These are phyloP conservation scores for Onychomys leucogaster DNA, from an alignment of 2,797 vertebrate species.

Conservation along the genomic window DNA sequence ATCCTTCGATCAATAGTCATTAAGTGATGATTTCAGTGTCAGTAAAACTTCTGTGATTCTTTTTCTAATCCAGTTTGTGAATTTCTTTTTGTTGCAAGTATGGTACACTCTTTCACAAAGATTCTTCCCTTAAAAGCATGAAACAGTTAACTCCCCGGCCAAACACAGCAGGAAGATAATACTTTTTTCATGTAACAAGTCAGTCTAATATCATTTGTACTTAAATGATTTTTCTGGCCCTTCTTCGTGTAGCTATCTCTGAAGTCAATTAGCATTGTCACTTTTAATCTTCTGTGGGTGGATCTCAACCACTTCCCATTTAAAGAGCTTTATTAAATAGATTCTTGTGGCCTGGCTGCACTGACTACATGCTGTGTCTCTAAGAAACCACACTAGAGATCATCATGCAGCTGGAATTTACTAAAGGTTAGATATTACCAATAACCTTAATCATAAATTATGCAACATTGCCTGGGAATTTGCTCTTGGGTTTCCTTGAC, in stretches of 20 bases:
- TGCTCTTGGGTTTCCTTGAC: constrained; percentile 66
- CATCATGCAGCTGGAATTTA: constrained; percentile 97
- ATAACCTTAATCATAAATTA: constrained; percentile 87
- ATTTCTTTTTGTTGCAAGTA: constrained; percentile 44
- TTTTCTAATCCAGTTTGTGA: constrained; percentile 29
- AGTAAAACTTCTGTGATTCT: background rate
- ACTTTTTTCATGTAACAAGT: constrained; percentile 92
- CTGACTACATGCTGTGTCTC: constrained; percentile 90
- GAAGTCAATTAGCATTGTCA: constrained; percentile 97
- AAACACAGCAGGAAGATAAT: constrained; percentile 86
- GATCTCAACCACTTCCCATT: constrained; percentile 97
- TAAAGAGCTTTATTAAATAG: constrained; percentile 92
- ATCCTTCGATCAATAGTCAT: background rate
- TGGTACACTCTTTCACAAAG: constrained; percentile 69
- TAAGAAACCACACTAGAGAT: constrained; percentile 91
- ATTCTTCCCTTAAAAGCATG: constrained; percentile 77
- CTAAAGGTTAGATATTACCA: constrained; percentile 91
- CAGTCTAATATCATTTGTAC: constrained; percentile 97
- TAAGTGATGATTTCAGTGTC: background rate
- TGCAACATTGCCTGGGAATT: constrained; percentile 71
- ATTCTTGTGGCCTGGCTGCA: constrained; percentile 92
- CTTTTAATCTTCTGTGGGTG: constrained; percentile 96
- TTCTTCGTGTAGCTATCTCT: constrained; percentile 94
- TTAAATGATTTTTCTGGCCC: constrained; percentile 96
- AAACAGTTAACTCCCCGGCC: constrained; percentile 87